These are phyloP conservation scores for Myrmecobius fasciatus DNA, from an alignment of 2,113 vertebrate genomes.

Conservation along the genomic window DNA sequence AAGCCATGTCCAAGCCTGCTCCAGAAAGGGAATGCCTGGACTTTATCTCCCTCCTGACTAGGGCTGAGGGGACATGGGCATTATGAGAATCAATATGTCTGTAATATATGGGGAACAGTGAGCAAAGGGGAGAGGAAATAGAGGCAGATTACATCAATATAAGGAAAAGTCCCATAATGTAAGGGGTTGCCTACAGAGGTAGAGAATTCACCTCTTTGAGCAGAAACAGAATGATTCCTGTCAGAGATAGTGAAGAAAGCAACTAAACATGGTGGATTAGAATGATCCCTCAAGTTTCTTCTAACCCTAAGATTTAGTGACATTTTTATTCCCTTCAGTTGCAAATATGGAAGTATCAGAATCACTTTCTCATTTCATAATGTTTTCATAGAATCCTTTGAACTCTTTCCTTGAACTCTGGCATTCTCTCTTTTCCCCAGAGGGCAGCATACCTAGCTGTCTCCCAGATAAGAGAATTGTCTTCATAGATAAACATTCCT, in stretches of 20 bases:
- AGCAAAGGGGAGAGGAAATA: not conserved
- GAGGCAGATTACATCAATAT: not conserved
- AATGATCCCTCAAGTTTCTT: not conserved
- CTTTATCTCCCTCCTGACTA: not conserved
- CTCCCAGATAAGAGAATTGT: not conserved
- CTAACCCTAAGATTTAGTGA: not conserved
- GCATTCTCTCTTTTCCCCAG: not conserved
- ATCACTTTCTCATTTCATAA: not conserved
- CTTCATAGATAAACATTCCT: not conserved
- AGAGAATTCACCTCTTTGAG: not conserved
- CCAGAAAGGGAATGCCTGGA: not conserved
- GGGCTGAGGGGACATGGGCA: not conserved
- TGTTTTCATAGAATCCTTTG: not conserved
- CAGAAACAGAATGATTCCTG: not conserved
- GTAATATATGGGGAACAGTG: not conserved
- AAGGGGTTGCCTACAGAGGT: not conserved
- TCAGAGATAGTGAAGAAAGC: not conserved
- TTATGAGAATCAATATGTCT: not conserved
- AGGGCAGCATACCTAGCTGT: not conserved
- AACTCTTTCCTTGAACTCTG: not conserved
- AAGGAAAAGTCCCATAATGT: not conserved
- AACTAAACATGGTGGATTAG: not conserved
- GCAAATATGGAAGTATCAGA: not conserved
- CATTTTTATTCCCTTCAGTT: not conserved
- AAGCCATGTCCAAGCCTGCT: not conserved